Evolutionary conservation across 2,888 invertebrate genomes (phyloP), one percentile per base, ranked within the genome.

Genomic region (Spisula subtruncata): DNA sequence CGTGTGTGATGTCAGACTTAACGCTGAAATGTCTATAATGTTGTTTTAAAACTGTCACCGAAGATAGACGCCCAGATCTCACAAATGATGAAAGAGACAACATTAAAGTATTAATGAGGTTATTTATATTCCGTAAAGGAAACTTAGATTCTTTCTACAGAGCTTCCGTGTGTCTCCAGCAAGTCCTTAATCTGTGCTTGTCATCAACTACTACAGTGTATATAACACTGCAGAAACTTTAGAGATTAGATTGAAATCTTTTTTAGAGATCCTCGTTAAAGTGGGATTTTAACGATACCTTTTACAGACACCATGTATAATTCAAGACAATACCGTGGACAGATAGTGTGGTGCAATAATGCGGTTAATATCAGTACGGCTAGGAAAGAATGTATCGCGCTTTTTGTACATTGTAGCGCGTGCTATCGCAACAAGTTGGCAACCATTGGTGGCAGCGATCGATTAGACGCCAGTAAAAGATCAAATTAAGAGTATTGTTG

Each of bases 41-140:
- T n/a, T n/a, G n/a, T n/a, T n/a, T n/a, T n/a, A n/a, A n/a, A n/a
- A n/a, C n/a, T n/a, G n/a, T n/a, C 75, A 75, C 32, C 25, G 75
- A 35, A 35, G n/a, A 75, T 18, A 75, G 35, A 16, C 75, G 16
- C 8, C 4, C 32, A 25, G 60, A 75, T 32, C 75, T 75, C 14
- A 18, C 35, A 32, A 35, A 10, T 75, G 29, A 54, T 54, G 29
- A 29, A 80, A n/a, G 80, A 46, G 80, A n/a, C 10, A 12, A 48
- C 18, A 35, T 56, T 82, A 82, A 56, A 35, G 35, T 82, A 82
- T 82, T 82, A 56, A 82, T 82, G 82, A 56, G 54, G 48, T 29
- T 1, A 82, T 82, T 82, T 82, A 82, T 82, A 82, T 82, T 82
- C 82, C 20, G 56, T 56, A 56, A 56, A 51, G 56, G 29, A 56